phyloP scores from a whole-genome alignment of 2,113 vertebrate genomes.

The Edolisoma coerulescens region DNA sequence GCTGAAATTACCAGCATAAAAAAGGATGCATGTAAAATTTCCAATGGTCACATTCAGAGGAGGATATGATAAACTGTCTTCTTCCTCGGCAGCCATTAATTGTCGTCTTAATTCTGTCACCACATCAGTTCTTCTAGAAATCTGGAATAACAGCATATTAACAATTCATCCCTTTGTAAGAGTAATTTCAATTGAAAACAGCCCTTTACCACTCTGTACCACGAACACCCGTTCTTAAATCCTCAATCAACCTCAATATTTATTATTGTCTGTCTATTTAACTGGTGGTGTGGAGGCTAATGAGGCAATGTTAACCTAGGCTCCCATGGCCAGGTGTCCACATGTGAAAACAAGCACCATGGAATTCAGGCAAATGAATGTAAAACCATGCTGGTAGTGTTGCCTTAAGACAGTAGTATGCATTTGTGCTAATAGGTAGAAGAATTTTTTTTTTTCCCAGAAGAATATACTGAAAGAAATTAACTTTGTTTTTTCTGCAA shows the following conservation, averaged over 20 bases:
- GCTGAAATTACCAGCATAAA: slow-evolving; percentile 60
- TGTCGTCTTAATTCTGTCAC: slow-evolving; percentile 17
- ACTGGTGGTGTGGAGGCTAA: not conserved
- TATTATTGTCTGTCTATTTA: not conserved
- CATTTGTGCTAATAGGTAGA: not conserved
- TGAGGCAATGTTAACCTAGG: not conserved
- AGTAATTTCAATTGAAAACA: not conserved
- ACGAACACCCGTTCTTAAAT: not conserved
- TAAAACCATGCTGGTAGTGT: not conserved
- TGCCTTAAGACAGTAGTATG: not conserved
- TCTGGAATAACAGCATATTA: slow-evolving; percentile 41
- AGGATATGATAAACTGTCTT: not conserved
- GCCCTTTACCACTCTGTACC: not conserved
- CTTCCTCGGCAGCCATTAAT: slow-evolving; percentile 48
- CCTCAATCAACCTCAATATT: not conserved
- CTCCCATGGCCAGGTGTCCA: not conserved
- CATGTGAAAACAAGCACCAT: not conserved
- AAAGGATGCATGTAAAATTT: slow-evolving; percentile 61
- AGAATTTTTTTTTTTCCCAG: not conserved
- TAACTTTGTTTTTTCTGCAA: not conserved
- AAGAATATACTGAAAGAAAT: not conserved
- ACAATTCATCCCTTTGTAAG: not conserved
- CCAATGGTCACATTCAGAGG: slow-evolving; percentile 66
- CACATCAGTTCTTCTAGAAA: slow-evolving; percentile 20
- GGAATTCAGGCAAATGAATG: not conserved